phyloP scores from a whole-genome alignment of 64 coral and sea anemone genomes.

The Actinia tenebrosa region DNA sequence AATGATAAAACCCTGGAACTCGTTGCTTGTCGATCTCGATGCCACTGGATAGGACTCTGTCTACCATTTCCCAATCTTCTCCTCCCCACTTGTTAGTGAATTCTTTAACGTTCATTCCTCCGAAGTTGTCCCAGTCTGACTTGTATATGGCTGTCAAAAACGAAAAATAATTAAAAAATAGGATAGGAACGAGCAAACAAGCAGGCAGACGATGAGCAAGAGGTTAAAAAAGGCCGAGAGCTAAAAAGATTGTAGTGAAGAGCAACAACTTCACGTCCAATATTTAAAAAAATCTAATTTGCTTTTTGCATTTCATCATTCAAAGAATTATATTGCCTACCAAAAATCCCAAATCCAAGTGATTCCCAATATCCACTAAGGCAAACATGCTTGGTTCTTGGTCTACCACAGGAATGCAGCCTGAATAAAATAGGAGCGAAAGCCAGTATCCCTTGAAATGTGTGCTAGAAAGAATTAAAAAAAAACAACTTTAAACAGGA shows the following conservation, averaged over 20 bases:
- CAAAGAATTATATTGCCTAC: slow-evolving; percentile 6
- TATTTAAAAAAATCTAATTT: too few relatives aligned
- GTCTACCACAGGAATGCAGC: slow-evolving; percentile 63
- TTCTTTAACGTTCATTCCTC: slow-evolving; percentile 67
- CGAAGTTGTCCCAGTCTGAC: slow-evolving; percentile 71
- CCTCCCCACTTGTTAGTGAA: slow-evolving; percentile 79
- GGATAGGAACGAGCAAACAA: too few relatives aligned
- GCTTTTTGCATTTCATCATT: too few relatives aligned
- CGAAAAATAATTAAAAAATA: too few relatives aligned
- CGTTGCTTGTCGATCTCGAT: slow-evolving; percentile 67
- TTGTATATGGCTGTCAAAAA: slow-evolving; percentile 60
- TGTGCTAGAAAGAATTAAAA: slow-evolving; percentile 39
- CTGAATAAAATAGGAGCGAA: slow-evolving; percentile 68
- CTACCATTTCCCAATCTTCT: slow-evolving; percentile 83
- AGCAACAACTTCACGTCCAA: too few relatives aligned
- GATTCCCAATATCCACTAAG: slow-evolving; percentile 65
- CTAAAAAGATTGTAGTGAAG: too few relatives aligned
- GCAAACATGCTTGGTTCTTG: slow-evolving; percentile 29
- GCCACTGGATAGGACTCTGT: slow-evolving; percentile 48
- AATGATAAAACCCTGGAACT: slow-evolving; percentile 83
- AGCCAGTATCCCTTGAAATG: slow-evolving; percentile 49
- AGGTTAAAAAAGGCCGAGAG: too few relatives aligned
- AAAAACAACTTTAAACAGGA: too few relatives aligned
- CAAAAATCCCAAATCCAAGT: slow-evolving; percentile 77
- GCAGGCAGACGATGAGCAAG: too few relatives aligned